Conservation (phyloP, 1,140 invertebrate genomes). For the Phortica variegata region DNA sequence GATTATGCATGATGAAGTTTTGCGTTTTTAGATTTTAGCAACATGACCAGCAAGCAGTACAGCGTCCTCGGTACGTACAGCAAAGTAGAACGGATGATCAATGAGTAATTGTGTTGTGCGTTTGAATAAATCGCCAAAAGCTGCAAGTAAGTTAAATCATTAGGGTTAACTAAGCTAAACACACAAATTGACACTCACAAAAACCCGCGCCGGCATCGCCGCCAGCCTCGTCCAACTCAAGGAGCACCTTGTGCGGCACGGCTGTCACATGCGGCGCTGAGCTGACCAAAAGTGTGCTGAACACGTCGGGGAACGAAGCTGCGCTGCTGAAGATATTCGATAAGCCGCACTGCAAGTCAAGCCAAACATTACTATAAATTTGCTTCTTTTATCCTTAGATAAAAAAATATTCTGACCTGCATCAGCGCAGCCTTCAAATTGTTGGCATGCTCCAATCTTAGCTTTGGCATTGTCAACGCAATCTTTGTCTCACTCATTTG, state of each 20-base stretch:
- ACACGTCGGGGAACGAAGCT: constrained; percentile 28
- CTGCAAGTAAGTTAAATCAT: too few relatives aligned
- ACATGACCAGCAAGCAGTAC: constrained; percentile 40
- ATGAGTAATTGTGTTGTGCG: constrained; percentile 34
- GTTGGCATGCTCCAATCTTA: constrained; percentile 19
- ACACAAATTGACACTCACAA: constrained; percentile 31
- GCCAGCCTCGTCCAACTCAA: constrained; percentile 28
- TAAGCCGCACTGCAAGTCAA: constrained; percentile 23
- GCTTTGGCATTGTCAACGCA: constrained; percentile 32
- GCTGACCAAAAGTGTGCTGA: constrained; percentile 29
- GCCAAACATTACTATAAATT: too few relatives aligned
- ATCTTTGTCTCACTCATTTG: constrained; percentile 25
- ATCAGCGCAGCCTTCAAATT: constrained; percentile 14
- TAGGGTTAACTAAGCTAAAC: too few relatives aligned
- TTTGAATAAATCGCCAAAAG: constrained; percentile 37
- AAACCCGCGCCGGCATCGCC: constrained; percentile 22
- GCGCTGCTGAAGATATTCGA: constrained; percentile 31
- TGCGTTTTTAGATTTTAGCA: constrained; percentile 37
- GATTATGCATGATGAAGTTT: too few relatives aligned
- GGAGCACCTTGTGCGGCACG: constrained; percentile 23
- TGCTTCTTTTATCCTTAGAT: too few relatives aligned
- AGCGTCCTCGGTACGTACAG: constrained; percentile 30
- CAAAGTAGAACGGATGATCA: constrained; percentile 48
- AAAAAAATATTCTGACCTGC: constrained; percentile 35
- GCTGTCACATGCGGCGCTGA: constrained; percentile 35